Base-by-base conservation (phyloP, 2,797 vertebrate species). In the Eulemur coronatus region DNA sequence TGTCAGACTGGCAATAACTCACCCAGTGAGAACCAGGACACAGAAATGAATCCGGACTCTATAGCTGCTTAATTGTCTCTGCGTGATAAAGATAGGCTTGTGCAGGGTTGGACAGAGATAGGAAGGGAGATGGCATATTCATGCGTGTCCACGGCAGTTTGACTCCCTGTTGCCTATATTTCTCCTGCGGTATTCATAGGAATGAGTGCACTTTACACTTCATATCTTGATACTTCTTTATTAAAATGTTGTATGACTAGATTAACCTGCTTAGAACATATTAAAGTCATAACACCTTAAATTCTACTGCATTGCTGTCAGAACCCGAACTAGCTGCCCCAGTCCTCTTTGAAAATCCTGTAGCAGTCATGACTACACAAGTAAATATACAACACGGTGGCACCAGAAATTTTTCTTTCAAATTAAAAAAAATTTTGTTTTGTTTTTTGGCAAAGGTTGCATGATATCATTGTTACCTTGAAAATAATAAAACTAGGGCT, bases 301-400 rank as follows among this genome's bases (percentile, higher is more conserved):
- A 82, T 98, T 98, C 92, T 98, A 46, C 98, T 98, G 98, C 98
- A 98, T 97, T 98, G 98, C 97, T 97, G 96, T 97, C 91, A 94
- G 96, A 95, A 97, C 95, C 96, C 85, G 96, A 95, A 97, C 81
- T 9, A 10, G 89, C 96, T 84, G 92, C 89, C 96, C 79, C 28
- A n/a, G 63, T 92, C 65, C 80, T 93, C 72, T 97, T 94, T 96
- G 96, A 96, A 96, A 95, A 97, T 89, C 94, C 76, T 7, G 0
- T 92, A 88, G 38, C 84, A 78, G 41, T 95, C 72, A 90, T 46
- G 41, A 76, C 50, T 92, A 22, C 70, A 92, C 61, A 79, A 94
- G 14, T 46, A 63, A 95, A 96, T 73, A 78, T 0, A 2, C 55
- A 86, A 89, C 84, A 79, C 0, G 17, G 59, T 78, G 80, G 92